These are phyloP conservation scores for Heterodera schachtii DNA, from an alignment of 1,140 invertebrate genomes.

Conservation along the genomic window DNA sequence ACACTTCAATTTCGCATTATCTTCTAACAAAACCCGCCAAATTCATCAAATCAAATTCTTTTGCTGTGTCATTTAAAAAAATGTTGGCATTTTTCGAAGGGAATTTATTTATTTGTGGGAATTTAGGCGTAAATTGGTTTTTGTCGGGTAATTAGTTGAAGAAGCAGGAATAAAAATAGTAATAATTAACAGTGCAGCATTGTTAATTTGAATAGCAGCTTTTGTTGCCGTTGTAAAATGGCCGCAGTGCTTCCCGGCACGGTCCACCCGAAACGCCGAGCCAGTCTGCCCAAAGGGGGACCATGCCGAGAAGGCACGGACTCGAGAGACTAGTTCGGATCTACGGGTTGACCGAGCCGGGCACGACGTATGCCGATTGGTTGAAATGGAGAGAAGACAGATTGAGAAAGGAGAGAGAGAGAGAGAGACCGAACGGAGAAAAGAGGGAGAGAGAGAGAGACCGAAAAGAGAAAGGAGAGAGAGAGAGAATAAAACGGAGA, in stretches of 20 bases:
- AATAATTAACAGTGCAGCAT: background rate
- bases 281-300: slow-evolving; percentile 44
- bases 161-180: no score
- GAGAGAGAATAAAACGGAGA: background rate
- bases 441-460: background rate
- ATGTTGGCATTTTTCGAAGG: no score
- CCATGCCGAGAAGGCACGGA: slow-evolving; percentile 30
- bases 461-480: background rate
- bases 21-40: no score
- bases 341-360: slow-evolving; percentile 56
- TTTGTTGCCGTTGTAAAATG: background rate
- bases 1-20: no score
- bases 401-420: background rate
- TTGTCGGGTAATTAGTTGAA: no score
- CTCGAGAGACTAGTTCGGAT: slow-evolving; percentile 58
- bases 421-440: background rate
- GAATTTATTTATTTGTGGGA: no score
- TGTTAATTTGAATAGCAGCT: background rate
- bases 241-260: slow-evolving; percentile 15
- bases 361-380: background rate
- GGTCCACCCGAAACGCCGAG: slow-evolving; percentile 54
- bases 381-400: background rate
- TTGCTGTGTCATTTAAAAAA: no score
- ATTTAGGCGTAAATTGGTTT: no score
- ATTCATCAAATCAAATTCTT: no score